These are phyloP conservation scores for Dromas ardeola DNA, from an alignment of 2,113 vertebrate species.

Conservation along the genomic window DNA sequence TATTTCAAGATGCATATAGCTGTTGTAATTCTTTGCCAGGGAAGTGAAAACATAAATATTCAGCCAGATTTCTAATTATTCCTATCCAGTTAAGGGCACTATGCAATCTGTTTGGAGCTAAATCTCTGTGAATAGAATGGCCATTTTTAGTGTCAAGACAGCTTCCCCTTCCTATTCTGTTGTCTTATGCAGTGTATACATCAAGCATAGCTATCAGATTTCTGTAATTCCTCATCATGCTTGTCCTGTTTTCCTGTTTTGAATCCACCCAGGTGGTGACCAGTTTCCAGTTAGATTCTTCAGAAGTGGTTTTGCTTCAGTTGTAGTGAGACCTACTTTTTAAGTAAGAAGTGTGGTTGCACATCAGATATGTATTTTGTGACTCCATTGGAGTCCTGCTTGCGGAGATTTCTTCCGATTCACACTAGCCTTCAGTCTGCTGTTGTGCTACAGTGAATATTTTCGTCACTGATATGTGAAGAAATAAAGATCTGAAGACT, in stretches of 20 bases:
- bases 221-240: not conserved
- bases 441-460: not conserved
- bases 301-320: not conserved
- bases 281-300: not conserved
- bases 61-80: not conserved
- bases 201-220: not conserved
- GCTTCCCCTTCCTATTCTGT: not conserved
- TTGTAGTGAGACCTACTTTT: not conserved
- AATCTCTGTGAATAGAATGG: not conserved
- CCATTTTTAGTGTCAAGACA: not conserved
- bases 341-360: not conserved
- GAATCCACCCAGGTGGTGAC: not conserved
- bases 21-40: not conserved
- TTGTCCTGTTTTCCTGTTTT: not conserved
- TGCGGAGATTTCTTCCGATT: not conserved
- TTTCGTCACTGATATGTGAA: not conserved
- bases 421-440: not conserved
- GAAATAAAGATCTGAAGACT: not conserved
- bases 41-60: not conserved
- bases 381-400: not conserved
- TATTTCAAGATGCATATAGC: not conserved
- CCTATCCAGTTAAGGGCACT: not conserved
- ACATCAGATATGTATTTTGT: not conserved
- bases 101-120: not conserved
- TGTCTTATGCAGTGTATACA: not conserved